Percentiles rank a stretch among this genome's conserved stretches.
Evolutionary conservation across 2,888 invertebrate genomes (phyloP).

Genomic region (Drosophila hamatofila): DNA sequence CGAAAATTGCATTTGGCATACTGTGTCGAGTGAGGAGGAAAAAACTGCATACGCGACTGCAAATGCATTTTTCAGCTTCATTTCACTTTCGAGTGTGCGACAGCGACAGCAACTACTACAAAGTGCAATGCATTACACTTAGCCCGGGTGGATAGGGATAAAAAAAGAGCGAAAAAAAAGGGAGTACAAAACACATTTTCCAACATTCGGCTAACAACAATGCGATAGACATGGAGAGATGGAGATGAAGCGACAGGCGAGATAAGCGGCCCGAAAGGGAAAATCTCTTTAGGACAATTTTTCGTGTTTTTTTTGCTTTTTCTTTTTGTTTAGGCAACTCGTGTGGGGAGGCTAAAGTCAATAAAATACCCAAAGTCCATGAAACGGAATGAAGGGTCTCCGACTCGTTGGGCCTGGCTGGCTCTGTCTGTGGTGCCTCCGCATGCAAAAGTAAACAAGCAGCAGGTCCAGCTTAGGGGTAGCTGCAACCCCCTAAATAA

Average conservation of each 20-base stretch:
- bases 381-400: conserved; percentile 23
- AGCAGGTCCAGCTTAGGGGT: conserved; percentile 53
- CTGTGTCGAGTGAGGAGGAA: neutral
- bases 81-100: conserved; percentile 83
- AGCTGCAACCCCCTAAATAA: conserved; percentile 29
- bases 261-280: conserved; percentile 40
- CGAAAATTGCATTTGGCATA: conserved; percentile 62
- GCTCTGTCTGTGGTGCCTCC: conserved; percentile 8
- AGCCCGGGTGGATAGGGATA: conserved; percentile 16
- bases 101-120: conserved; percentile 38
- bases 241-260: conserved; percentile 43
- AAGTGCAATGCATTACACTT: conserved; percentile 67
- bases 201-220: conserved; percentile 80
- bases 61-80: conserved; percentile 84
- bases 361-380: conserved; percentile 61
- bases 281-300: conserved; percentile 42
- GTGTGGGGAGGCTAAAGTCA: conserved; percentile 53
- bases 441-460: conserved; percentile 60
- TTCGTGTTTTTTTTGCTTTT: neutral
- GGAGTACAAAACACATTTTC: conserved; percentile 60
- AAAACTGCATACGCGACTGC: conserved; percentile 35
- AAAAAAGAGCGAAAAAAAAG: conserved; percentile 6
- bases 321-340: conserved; percentile 19
- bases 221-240: conserved; percentile 33
- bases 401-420: neutral